Evolutionary conservation across 1,140 invertebrate genomes (phyloP).

Genomic region (Drosophila leontia): DNA sequence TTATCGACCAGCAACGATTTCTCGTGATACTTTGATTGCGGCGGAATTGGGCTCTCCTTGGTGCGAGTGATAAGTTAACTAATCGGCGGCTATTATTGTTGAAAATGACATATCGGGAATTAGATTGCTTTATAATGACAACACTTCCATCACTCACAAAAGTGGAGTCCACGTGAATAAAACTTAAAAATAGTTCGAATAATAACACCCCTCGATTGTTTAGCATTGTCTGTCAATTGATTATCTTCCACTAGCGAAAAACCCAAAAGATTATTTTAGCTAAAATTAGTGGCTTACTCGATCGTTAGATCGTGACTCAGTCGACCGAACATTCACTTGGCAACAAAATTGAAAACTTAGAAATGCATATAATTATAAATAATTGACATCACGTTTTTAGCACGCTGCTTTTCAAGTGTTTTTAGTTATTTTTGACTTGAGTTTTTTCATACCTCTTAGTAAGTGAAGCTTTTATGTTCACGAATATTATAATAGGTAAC

Average conservation of each 20-base stretch:
- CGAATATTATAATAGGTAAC: too few relatives aligned
- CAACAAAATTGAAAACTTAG: slow-evolving; percentile 2
- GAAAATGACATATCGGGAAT: slow-evolving; percentile 79
- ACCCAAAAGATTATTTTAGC: slow-evolving; percentile 33
- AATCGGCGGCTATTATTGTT: slow-evolving; percentile 82
- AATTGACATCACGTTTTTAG: neutral
- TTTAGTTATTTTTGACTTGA: neutral
- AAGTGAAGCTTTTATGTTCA: too few relatives aligned
- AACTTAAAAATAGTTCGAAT: slow-evolving; percentile 18
- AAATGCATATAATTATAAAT: slow-evolving; percentile 5
- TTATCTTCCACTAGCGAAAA: slow-evolving; percentile 39
- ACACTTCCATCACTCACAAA: slow-evolving; percentile 30
- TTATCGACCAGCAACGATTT: neutral
- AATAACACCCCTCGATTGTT: slow-evolving; percentile 23
- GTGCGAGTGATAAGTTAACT: slow-evolving; percentile 73
- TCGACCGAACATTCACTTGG: neutral
- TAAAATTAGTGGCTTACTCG: slow-evolving; percentile 48
- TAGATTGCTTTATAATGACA: slow-evolving; percentile 84
- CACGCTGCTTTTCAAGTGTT: neutral
- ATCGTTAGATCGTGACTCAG: slow-evolving; percentile 29
- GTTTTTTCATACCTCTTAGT: neutral
- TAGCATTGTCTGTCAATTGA: slow-evolving; percentile 34
- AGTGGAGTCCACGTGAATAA: slow-evolving; percentile 39
- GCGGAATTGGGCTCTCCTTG: slow-evolving; percentile 19
- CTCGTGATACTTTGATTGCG: neutral